Base-by-base conservation (phyloP, 2,113 vertebrate species). In the Podocnemis expansa region DNA sequence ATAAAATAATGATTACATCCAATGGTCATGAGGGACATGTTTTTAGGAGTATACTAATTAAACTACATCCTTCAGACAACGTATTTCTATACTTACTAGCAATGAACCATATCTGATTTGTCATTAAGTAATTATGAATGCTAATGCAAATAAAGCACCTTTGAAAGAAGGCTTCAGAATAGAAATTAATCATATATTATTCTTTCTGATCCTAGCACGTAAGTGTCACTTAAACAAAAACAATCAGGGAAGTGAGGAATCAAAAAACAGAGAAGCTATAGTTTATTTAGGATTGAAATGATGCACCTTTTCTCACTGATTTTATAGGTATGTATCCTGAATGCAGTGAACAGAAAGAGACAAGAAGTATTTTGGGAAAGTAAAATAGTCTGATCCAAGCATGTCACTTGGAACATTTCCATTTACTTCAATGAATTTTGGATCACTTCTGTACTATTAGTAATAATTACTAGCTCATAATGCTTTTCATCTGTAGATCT, bases 121-220 rank as follows among this genome's bases (percentile, higher is more conserved):
- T 99, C 99, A 98, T 99, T 99, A 99, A 98, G 98, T 99, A 99
- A 99, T 99, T 99, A 99, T 98, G 98, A 99, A 99, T 98, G 98
- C 98, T 99, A 99, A 99, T 99, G 98, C 98, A 99, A 99, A 99
- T 98, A 99, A 98, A 99, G 98, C 98, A 98, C 98, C 98, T 98
- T 99, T 99, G 98, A 99, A 98, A 98, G 94, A 94, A 97, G 94
- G 94, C 96, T 98, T 97, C 96, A 97, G 93, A 97, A 96, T 94
- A 80, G 93, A 97, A 97, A 98, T 97, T 97, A 98, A 98, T 98
- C 97, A 97, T 96, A 97, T 97, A 96, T 97, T 98, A 95, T 97
- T 97, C 97, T 96, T 97, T 97, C 94, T 96, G 94, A 93, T 96
- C 91, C 93, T 96, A 97, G 91, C 91, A 93, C 93, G 63, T 94